Conservation (phyloP, 2,888 invertebrate species). For the Parnassius smintheus region DNA sequence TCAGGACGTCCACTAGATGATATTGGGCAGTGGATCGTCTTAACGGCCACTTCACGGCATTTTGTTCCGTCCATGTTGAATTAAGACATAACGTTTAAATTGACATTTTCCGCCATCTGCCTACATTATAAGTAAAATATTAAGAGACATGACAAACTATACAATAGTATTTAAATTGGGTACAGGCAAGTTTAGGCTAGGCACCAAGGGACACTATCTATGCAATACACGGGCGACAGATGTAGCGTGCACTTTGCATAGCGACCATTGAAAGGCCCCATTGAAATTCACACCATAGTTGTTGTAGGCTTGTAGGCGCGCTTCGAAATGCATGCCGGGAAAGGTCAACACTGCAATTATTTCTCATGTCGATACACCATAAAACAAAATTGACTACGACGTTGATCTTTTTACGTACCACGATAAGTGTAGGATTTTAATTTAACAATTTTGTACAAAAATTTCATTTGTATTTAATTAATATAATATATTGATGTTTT, state of each 20-base stretch:
- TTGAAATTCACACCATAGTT: slow-evolving; percentile 32
- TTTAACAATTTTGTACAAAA: no score
- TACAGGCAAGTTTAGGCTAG: not conserved
- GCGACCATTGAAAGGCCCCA: slow-evolving; percentile 30
- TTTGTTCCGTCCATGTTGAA: no score
- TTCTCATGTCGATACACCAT: slow-evolving; percentile 45
- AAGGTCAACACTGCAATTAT: slow-evolving; percentile 58
- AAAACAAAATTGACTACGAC: slow-evolving; percentile 41
- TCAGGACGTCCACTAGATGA: no score
- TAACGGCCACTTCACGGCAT: no score
- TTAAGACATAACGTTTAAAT: no score
- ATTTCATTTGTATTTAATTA: no score
- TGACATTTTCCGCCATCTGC: not conserved
- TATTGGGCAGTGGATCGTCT: no score
- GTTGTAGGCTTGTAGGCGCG: slow-evolving; percentile 25
- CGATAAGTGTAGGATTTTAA: slow-evolving; percentile 7
- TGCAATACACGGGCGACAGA: slow-evolving; percentile 22
- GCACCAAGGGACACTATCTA: not conserved
- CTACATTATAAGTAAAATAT: not conserved
- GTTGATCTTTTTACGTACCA: slow-evolving; percentile 3
- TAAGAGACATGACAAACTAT: not conserved
- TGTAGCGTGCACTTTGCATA: slow-evolving; percentile 30
- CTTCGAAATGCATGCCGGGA: slow-evolving; percentile 47
- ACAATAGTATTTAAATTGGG: not conserved
- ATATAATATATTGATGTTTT: no score